A percentile compares a stretch with the other conserved stretches of the same genome.
Conservation (phyloP, 2,888 invertebrate genomes). For the Gari tellinella region DNA sequence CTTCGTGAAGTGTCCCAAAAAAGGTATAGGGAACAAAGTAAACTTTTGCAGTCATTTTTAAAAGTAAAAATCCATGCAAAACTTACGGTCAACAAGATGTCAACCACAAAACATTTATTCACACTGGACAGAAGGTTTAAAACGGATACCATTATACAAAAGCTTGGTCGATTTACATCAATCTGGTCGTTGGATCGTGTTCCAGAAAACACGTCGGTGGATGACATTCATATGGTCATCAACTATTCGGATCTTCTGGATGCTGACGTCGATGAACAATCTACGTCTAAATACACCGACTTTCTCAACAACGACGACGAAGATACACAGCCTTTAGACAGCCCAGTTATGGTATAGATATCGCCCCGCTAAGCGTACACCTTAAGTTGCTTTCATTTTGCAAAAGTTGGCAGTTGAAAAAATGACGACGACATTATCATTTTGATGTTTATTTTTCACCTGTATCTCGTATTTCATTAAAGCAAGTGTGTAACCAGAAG, state of each 20-base stretch:
- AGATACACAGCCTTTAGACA: too few relatives aligned
- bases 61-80: slow-evolving; percentile 16
- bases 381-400: not conserved
- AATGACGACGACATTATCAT: not conserved
- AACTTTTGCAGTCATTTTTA: slow-evolving; percentile 11
- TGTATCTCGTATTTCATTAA: slow-evolving; percentile 2
- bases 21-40: slow-evolving; percentile 10
- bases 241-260: slow-evolving; percentile 19
- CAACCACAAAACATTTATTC: slow-evolving; percentile 17
- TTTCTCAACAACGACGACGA: slow-evolving; percentile 1
- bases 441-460: slow-evolving; percentile 1
- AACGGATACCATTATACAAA: slow-evolving; percentile 16
- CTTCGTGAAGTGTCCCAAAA: slow-evolving; percentile 10
- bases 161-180: slow-evolving; percentile 13
- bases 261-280: slow-evolving; percentile 16
- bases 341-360: too few relatives aligned
- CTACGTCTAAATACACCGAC: slow-evolving; percentile 19
- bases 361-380: too few relatives aligned
- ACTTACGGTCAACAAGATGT: slow-evolving; percentile 19
- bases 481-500: not conserved
- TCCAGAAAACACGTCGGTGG: slow-evolving; percentile 22
- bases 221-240: slow-evolving; percentile 16
- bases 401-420: not conserved
- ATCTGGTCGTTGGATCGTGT: slow-evolving; percentile 12
- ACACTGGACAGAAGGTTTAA: slow-evolving; percentile 21